A percentile compares a stretch with the other conserved stretches of the same genome.
Evolutionary conservation across 2,888 invertebrate species (phyloP).

Genomic region (Brachycybe producta): DNA sequence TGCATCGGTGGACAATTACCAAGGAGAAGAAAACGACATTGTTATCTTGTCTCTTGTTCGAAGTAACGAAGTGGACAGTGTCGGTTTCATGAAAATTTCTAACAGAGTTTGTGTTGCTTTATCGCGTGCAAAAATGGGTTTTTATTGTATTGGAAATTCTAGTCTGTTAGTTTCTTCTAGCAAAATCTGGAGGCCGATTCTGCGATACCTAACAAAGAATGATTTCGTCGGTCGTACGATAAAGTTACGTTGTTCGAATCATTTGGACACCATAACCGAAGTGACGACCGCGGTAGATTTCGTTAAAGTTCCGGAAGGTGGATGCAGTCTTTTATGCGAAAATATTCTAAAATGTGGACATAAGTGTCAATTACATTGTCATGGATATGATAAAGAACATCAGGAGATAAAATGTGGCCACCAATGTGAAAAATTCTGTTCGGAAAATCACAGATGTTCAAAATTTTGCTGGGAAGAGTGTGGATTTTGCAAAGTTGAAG

Average conservation of each 20-base stretch:
- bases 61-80: conserved; percentile 50
- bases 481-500: conserved; percentile 27
- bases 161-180: conserved; percentile 25
- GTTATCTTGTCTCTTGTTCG: conserved; percentile 65
- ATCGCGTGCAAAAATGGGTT: conserved; percentile 54
- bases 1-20: conserved; percentile 61
- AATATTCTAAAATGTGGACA: conserved; percentile 47
- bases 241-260: not conserved
- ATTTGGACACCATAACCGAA: not conserved
- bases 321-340: conserved; percentile 36
- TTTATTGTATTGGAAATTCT: conserved; percentile 59
- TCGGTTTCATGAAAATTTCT: conserved; percentile 54
- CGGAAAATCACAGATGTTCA: conserved; percentile 24
- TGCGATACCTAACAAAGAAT: not conserved
- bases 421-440: conserved; percentile 33
- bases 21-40: conserved; percentile 43
- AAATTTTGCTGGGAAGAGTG: conserved; percentile 26
- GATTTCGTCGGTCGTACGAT: conserved; percentile 4
- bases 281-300: not conserved
- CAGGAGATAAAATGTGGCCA: conserved; percentile 37
- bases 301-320: not conserved
- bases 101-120: conserved; percentile 66
- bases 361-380: conserved; percentile 47
- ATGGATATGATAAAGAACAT: conserved; percentile 45
- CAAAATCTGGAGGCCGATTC: conserved; percentile 25